Conservation (phyloP, 2,888 invertebrate genomes). For the Tachina grossa region DNA sequence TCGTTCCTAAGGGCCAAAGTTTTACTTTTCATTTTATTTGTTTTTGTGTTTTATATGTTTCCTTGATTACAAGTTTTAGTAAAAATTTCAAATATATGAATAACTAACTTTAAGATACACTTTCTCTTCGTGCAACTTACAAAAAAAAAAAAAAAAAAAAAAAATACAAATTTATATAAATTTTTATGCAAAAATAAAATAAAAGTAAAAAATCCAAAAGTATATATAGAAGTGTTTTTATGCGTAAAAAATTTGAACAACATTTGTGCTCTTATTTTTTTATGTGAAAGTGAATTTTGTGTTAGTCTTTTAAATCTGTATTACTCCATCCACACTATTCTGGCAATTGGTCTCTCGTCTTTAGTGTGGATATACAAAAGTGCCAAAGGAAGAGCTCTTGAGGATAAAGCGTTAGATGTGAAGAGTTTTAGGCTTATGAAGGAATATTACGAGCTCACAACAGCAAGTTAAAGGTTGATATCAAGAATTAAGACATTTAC, state of each 20-base stretch:
- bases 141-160: neutral
- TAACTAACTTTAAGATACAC: slow-evolving; percentile 19
- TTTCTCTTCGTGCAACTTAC: neutral
- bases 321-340: neutral
- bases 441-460: neutral
- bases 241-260: slow-evolving; percentile 37
- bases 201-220: neutral
- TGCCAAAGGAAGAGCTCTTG: neutral
- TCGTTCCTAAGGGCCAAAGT: slow-evolving; percentile 43
- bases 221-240: slow-evolving; percentile 23
- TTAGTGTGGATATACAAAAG: neutral
- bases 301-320: neutral
- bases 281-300: slow-evolving; percentile 15
- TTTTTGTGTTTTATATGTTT: neutral
- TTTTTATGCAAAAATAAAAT: slow-evolving; percentile 9
- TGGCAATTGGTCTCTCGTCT: neutral
- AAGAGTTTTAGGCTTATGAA: neutral
- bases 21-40: slow-evolving; percentile 23
- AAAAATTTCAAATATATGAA: slow-evolving; percentile 17
- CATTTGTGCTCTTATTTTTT: neutral
- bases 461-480: neutral
- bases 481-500: slow-evolving; percentile 21
- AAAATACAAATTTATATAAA: slow-evolving; percentile 5
- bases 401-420: neutral
- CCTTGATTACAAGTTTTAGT: slow-evolving; percentile 3